Evolutionary conservation across 2,113 vertebrate genomes (phyloP).

Genomic region (Odontophorus gujanensis): DNA sequence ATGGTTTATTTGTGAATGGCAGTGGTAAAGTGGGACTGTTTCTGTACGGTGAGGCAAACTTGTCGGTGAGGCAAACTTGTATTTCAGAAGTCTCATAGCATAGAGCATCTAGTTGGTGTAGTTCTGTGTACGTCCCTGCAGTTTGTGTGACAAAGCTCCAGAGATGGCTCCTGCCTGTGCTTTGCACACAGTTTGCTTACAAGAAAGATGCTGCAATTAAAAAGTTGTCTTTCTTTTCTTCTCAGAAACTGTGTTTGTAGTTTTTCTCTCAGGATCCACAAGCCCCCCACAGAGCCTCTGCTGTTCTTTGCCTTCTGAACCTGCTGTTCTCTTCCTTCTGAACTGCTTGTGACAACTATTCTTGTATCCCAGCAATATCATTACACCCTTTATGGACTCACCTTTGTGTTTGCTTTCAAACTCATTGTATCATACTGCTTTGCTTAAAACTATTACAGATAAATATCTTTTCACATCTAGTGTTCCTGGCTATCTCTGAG

Average conservation of each 20-base stretch:
- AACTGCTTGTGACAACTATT: not conserved
- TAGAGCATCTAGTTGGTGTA: accelerated
- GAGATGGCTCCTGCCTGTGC: not conserved
- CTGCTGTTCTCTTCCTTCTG: not conserved
- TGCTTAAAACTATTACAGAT: not conserved
- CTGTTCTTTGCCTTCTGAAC: not conserved
- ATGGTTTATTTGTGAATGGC: not conserved
- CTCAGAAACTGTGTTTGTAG: not conserved
- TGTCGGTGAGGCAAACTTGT: not conserved
- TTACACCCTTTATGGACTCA: not conserved
- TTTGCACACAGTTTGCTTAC: not conserved
- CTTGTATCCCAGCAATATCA: accelerated
- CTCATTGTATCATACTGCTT: not conserved
- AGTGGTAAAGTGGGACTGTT: not conserved
- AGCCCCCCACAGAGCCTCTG: not conserved
- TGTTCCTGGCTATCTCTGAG: not conserved
- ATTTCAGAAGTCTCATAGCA: not conserved
- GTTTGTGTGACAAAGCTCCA: not conserved
- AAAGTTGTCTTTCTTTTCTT: not conserved
- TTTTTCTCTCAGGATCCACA: not conserved
- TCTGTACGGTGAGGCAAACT: not conserved
- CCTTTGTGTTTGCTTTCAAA: not conserved
- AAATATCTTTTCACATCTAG: not conserved
- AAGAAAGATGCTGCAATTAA: not conserved
- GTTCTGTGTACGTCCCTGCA: not conserved